These are phyloP conservation scores for Zelleria hepariella DNA, from an alignment of 2,888 invertebrate genomes.

Conservation along the genomic window DNA sequence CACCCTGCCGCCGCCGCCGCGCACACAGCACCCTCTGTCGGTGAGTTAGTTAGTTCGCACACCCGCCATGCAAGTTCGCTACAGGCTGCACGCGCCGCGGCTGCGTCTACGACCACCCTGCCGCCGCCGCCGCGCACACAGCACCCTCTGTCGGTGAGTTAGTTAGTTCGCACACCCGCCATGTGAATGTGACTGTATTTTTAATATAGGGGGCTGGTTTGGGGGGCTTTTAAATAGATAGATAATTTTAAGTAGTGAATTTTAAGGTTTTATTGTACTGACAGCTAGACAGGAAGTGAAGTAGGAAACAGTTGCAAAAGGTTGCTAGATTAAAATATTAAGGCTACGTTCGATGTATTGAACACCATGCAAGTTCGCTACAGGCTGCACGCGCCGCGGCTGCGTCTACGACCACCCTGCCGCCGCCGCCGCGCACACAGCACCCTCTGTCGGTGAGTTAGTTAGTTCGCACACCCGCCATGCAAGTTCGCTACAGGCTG, in stretches of 20 bases:
- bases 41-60: too few species aligned
- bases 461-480: too few species aligned
- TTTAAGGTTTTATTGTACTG: too few species aligned
- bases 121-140: constrained; percentile 39
- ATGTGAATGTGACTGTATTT: too few species aligned
- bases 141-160: constrained; percentile 27
- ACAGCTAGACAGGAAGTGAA: too few species aligned
- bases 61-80: constrained; percentile 62
- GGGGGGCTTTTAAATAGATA: too few species aligned
- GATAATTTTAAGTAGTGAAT: too few species aligned
- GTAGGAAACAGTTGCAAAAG: too few species aligned
- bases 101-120: constrained; percentile 88
- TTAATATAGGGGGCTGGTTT: too few species aligned
- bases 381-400: constrained; percentile 83
- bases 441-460: constrained; percentile 28
- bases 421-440: constrained; percentile 38
- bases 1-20: constrained; percentile 73
- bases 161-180: too few species aligned
- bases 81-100: constrained; percentile 81
- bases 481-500: constrained; percentile 93
- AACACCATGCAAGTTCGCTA: constrained; percentile 75
- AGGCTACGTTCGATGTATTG: too few species aligned
- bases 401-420: constrained; percentile 89
- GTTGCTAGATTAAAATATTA: too few species aligned
- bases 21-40: constrained; percentile 32